Evolutionary conservation across 2,888 invertebrate genomes (phyloP).

Genomic region (Nipponacmea schrenckii): DNA sequence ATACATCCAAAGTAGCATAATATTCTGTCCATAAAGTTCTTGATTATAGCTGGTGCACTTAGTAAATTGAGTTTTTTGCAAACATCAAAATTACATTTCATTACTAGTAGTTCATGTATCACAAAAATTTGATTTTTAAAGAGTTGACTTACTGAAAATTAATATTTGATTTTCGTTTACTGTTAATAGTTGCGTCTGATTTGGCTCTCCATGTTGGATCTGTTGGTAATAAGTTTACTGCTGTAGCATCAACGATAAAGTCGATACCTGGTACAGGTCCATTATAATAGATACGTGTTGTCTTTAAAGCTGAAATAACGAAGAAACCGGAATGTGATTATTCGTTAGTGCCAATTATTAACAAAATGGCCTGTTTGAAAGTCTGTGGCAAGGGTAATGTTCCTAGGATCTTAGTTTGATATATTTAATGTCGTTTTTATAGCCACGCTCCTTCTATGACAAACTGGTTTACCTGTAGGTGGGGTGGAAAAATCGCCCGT

Average conservation of each 20-base stretch:
- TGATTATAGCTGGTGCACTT: too few relatives aligned
- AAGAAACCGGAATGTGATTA: too few relatives aligned
- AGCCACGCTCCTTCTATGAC: too few relatives aligned
- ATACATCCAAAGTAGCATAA: too few relatives aligned
- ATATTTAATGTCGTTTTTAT: neutral
- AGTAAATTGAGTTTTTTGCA: too few relatives aligned
- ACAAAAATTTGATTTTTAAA: too few relatives aligned
- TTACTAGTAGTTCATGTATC: too few relatives aligned
- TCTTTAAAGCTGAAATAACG: slow-evolving; percentile 4
- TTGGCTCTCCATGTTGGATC: slow-evolving; percentile 16
- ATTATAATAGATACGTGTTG: slow-evolving; percentile 16
- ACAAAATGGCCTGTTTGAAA: too few relatives aligned
- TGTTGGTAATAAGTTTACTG: slow-evolving; percentile 8
- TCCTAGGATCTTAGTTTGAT: neutral
- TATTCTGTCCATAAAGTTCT: too few relatives aligned
- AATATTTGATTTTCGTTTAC: slow-evolving; percentile 21
- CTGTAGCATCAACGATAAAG: slow-evolving; percentile 16
- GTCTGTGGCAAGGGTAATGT: too few relatives aligned
- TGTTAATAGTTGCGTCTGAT: slow-evolving; percentile 23
- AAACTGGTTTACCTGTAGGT: neutral
- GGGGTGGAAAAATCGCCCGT: neutral
- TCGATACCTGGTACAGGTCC: slow-evolving; percentile 19
- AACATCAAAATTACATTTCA: too few relatives aligned
- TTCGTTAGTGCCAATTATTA: too few relatives aligned
- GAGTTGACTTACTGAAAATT: slow-evolving; percentile 19